Evolutionary conservation across 2,113 vertebrate species (phyloP).

Genomic region (Oncorhynchus nerka): DNA sequence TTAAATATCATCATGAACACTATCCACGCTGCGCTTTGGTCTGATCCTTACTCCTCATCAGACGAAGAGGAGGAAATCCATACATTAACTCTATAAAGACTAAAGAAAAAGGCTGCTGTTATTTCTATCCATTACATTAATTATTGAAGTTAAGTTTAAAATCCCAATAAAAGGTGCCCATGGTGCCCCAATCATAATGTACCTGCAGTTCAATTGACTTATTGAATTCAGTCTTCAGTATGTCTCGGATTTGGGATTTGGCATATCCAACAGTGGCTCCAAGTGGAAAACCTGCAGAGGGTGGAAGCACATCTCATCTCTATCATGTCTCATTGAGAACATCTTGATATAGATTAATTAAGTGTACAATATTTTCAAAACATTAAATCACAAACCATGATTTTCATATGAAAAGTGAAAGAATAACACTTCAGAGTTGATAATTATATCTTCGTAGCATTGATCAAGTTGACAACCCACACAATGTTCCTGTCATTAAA

Average conservation of each 20-base stretch:
- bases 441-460: not conserved
- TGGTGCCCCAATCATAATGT: not conserved
- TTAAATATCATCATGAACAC: too few species aligned
- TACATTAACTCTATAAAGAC: too few species aligned
- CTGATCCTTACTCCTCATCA: too few species aligned
- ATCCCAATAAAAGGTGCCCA: not conserved
- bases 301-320: constrained; percentile 1
- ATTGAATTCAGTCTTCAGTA: constrained; percentile 84
- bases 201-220: constrained; percentile 90
- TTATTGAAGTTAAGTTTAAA: not conserved
- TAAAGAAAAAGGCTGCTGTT: not conserved
- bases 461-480: not conserved
- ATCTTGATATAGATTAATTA: not conserved
- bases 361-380: not conserved
- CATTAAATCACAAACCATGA: not conserved
- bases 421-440: not conserved
- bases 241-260: constrained; percentile 82
- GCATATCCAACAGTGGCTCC: constrained; percentile 82
- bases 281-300: constrained; percentile 78
- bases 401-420: not conserved
- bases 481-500: not conserved
- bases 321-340: not conserved
- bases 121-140: not conserved
- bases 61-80: too few species aligned
- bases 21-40: too few species aligned